phyloP scores from a whole-genome alignment of 1,140 invertebrate species.

The Papilio glaucus region DNA sequence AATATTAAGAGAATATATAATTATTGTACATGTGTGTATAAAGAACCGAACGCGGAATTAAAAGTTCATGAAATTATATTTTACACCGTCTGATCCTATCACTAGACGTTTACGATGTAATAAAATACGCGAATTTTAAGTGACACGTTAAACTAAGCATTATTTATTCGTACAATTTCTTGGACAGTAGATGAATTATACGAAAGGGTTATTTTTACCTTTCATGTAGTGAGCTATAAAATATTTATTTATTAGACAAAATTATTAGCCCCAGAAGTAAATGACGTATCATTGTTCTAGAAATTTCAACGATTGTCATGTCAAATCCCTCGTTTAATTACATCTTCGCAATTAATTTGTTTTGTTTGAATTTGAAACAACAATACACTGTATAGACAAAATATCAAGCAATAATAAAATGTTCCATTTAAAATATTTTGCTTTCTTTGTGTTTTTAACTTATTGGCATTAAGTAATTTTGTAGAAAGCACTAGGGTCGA shows the following conservation, averaged over 20 bases:
- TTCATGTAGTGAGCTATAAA: slow-evolving; percentile 1
- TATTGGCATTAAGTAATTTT: background rate
- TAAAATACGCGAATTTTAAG: background rate
- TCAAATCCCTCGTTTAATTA: background rate
- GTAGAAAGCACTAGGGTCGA: background rate
- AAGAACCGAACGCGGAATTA: background rate
- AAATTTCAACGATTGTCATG: background rate
- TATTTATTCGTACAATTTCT: slow-evolving; percentile 12
- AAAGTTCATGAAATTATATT: too few relatives aligned
- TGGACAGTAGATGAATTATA: background rate
- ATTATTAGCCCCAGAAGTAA: slow-evolving; percentile 5
- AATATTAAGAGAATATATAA: too few relatives aligned
- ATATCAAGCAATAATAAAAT: background rate
- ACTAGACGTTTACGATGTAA: background rate
- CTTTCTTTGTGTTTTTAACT: background rate
- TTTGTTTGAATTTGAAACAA: background rate
- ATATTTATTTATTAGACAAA: background rate
- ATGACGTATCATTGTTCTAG: slow-evolving; percentile 1
- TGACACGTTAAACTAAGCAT: background rate
- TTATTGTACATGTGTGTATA: too few relatives aligned
- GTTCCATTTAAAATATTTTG: background rate
- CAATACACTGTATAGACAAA: background rate
- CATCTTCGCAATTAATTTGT: background rate
- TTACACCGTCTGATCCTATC: background rate
- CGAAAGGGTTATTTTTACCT: background rate